Percentiles rank a stretch among this genome's conserved stretches.
Conservation (phyloP, 1,140 invertebrate species). For the Spodoptera litura region DNA sequence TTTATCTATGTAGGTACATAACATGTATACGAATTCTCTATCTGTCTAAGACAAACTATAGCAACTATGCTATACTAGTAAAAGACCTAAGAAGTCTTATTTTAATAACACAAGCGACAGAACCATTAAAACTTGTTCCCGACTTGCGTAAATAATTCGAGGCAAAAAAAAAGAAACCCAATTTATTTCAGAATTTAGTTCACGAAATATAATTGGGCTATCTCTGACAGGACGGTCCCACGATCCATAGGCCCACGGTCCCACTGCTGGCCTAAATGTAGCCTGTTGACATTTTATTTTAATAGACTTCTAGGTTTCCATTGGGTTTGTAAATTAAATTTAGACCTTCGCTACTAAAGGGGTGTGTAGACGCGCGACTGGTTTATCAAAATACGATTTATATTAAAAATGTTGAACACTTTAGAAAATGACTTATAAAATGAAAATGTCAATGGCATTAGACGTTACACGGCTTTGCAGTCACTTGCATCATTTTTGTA, state of each 20-base stretch:
- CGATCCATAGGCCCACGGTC: neutral
- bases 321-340: constrained; percentile 37
- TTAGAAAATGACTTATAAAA: no score
- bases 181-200: neutral
- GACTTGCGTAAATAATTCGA: neutral
- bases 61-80: no score
- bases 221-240: neutral
- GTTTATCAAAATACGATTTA: no score
- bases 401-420: no score
- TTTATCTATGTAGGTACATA: no score
- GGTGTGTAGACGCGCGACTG: neutral
- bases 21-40: no score
- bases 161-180: neutral
- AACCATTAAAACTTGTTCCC: neutral
- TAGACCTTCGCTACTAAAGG: neutral
- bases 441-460: no score
- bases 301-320: constrained; percentile 32
- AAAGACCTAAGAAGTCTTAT: no score
- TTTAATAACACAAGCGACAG: neutral
- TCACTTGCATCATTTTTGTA: no score
- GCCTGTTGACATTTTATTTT: constrained; percentile 14
- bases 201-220: constrained; percentile 4
- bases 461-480: no score
- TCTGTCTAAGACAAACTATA: no score
- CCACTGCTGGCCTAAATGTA: neutral